These are phyloP conservation scores for Subanguina moxae DNA, from an alignment of 1,140 invertebrate genomes.

Conservation along the genomic window DNA sequence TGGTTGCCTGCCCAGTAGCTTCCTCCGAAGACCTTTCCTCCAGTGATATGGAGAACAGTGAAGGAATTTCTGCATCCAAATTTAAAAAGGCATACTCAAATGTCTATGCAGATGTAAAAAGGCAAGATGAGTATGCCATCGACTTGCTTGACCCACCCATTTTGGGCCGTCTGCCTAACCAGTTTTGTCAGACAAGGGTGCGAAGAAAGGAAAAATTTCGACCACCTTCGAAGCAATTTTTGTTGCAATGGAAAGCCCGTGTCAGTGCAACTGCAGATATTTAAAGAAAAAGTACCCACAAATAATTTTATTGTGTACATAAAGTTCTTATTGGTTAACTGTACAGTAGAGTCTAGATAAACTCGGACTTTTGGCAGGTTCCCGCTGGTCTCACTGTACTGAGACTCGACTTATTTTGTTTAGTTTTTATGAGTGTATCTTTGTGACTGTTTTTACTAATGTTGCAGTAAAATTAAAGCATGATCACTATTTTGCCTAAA, in stretches of 20 bases:
- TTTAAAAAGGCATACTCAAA: slow-evolving; percentile 1
- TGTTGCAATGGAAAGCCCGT: slow-evolving; percentile 8
- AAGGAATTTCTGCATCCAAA: neutral
- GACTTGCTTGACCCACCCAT: slow-evolving; percentile 53
- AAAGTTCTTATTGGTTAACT: too few species aligned
- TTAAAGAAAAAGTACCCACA: too few species aligned
- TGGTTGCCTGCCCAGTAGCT: slow-evolving; percentile 50
- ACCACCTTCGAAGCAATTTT: slow-evolving; percentile 6
- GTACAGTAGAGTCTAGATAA: too few species aligned
- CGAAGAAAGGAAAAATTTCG: neutral
- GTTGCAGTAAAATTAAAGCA: too few species aligned
- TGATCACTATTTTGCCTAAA: too few species aligned
- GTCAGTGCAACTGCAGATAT: too few species aligned
- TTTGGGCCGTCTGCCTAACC: slow-evolving; percentile 24
- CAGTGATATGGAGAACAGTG: slow-evolving; percentile 35
- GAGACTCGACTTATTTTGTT: too few species aligned
- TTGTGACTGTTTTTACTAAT: too few species aligned
- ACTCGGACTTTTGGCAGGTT: too few species aligned
- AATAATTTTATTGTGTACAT: too few species aligned
- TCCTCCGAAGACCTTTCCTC: slow-evolving; percentile 56
- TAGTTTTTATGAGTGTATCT: too few species aligned
- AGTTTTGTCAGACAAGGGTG: slow-evolving; percentile 5
- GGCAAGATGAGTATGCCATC: slow-evolving; percentile 52
- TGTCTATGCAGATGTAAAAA: neutral
- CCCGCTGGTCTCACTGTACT: too few species aligned